Base-by-base conservation (phyloP, 1,140 invertebrate species). In the Calosoma granatense region DNA sequence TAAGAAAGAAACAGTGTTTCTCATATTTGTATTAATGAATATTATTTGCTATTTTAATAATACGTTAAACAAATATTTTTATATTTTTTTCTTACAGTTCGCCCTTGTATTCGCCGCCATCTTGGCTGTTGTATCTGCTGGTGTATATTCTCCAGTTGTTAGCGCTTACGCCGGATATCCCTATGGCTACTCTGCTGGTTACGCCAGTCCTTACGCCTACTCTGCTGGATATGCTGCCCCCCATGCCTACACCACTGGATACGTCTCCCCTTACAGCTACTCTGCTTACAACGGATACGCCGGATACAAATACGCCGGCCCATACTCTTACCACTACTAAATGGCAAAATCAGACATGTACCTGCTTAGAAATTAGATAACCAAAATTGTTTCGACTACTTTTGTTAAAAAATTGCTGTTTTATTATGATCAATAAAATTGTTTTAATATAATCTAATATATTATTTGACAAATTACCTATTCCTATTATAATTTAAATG, bases 81-180 rank as follows among this genome's bases (percentile, higher is more conserved):
- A 15, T 51, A 17, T 55, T 58, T 58, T 51, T 53, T 20, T 57
- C 21, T 63, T 64, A 23, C 36, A 64, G 62, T 39, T 66, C 55
- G 62, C 63, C 12, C 54, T n/a, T n/a, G n/a, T n/a, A n/a, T n/a
- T 79, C 60, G 70, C 76, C 63, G 72, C 74, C 60, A 60, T 78
- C 55, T 62, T 78, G 67, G 74, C 73, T 36, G 65, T 76, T 55
- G 77, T 74, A 39, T 6, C 62, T 54, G 1, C 63, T 59, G 20
- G 21, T 57, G 20, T 47, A 9, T 9, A 9, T 17, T 55, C 64
- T 36, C 62, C 67, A 26, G 26, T 71, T 19, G 72, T 70, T 53
- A 69, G 68, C 65, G 69, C 72, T 22, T 68, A 69, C 0, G 67
- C 65, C 6, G 68, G n/a, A n/a, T n/a, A 60, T 1, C 58, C 62